phyloP scores from a whole-genome alignment of 2,888 invertebrate genomes.

The Troides oblongomaculatus region DNA sequence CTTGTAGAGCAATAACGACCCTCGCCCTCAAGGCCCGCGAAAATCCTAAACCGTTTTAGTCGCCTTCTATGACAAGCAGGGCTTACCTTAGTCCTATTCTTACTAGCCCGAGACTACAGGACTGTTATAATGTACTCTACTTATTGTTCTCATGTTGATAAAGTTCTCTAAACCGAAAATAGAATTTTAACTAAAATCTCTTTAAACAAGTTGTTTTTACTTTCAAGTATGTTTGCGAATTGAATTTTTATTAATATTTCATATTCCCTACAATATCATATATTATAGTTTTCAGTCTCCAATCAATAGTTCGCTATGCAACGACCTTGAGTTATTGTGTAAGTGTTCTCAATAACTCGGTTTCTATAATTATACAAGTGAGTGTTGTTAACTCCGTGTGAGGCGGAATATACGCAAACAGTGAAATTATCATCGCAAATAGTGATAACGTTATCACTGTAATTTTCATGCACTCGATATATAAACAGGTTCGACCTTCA shows the following conservation, averaged over 20 bases:
- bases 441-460: conserved; percentile 34
- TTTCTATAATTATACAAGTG: conserved; percentile 14
- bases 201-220: too few relatives aligned
- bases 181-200: too few relatives aligned
- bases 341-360: conserved; percentile 2
- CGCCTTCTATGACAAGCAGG: too few relatives aligned
- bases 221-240: not conserved
- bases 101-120: too few relatives aligned
- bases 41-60: too few relatives aligned
- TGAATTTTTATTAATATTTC: not conserved
- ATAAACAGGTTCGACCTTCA: conserved; percentile 45
- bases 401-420: conserved; percentile 11
- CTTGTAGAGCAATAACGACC: too few relatives aligned
- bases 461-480: conserved; percentile 40
- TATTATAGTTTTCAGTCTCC: not conserved
- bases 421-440: conserved; percentile 18
- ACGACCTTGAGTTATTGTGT: conserved; percentile 7
- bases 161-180: too few relatives aligned
- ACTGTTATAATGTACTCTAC: too few relatives aligned
- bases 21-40: too few relatives aligned
- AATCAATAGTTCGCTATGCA: not conserved
- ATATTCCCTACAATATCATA: not conserved
- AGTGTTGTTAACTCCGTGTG: not conserved
- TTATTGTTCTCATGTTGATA: too few relatives aligned
- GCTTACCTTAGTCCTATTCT: too few relatives aligned